Base-by-base conservation (phyloP, 1,140 invertebrate genomes). In the Drosophila guanche region DNA sequence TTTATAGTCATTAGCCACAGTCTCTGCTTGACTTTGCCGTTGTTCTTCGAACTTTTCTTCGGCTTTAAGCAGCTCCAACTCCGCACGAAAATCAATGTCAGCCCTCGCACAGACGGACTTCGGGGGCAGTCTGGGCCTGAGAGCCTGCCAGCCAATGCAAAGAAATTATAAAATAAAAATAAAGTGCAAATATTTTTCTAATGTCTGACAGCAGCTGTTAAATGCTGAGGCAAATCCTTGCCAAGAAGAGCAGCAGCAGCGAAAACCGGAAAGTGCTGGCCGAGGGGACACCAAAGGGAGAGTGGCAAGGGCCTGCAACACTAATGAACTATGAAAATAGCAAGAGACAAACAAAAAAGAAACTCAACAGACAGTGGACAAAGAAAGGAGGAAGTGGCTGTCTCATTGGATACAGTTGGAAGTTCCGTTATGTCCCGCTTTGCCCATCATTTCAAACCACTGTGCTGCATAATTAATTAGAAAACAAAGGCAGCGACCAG, bases 171-270 rank as follows among this genome's bases (percentile, higher is more conserved):
- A 80, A 85, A 76, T 74, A 66, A 68, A 75, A 76, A 76, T 55
- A 75, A 75, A 75, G 70, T 73, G 63, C 59, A 86, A 77, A 86
- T 86, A 86, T 86, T 86, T 86, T 79, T 85, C 76, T 80, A 86
- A 85, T 77, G 81, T 85, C 76, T 66, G 76, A 59, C 60, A 48
- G 60, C 72, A 77, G 76, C 59, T 85, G 76, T 77, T 65, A 65
- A 56, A 61, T 56, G 76, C 58, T 66, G 55, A 42, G 16, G 62
- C 67, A 75, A 74, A 52, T 55, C 43, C 61, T 42, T 22, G 52
- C 59, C 46, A 61, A 43, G 58, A 60, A 16, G 20, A 27, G 27
- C 25, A 14, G 23, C 46, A 27, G 27, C 33, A 14, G 23, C 46
- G 14, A 52, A 12, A 56, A 22, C 29, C 45, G 16, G 7, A 27